Base-by-base conservation (phyloP, 1,140 invertebrate genomes). In the Drosophila mauritiana region DNA sequence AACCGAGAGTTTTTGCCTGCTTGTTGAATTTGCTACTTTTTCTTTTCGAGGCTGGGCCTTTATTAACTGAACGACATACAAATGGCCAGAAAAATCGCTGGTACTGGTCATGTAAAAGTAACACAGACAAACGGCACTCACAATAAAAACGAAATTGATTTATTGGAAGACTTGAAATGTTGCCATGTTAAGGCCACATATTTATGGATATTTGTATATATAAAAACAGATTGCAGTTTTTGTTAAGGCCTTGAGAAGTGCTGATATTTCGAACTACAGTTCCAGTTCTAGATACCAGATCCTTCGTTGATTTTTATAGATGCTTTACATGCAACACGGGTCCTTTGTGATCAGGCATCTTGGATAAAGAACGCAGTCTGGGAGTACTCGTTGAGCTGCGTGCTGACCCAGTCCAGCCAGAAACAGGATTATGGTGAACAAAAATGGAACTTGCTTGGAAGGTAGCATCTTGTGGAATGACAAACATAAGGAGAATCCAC, bases 141-240 rank as follows among this genome's bases (percentile, higher is more conserved):
- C 61, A 73, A 89, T 88, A 89, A 89, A 88, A 90, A 80, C 57
- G 67, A 77, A 70, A 78, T 80, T 88, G 84, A 88, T 88, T 88
- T 88, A 88, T 89, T 80, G 68, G 56, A 45, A 78, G 73, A 37
- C 74, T 56, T 57, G 69, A 48, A 80, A 73, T 56, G 63, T 53
- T 62, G 57, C 69, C 67, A 81, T 78, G 63, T 86, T 85, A 73
- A 78, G 63, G 59, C 73, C 59, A 48, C 52, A 40, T 39, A 64
- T 80, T 84, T 85, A 76, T 68, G 80, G 72, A 57, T 55, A n/a
- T 31, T 31, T 31, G 31, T 31, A 31, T 31, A 0, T 64, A 80
- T 82, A 57, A 75, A 79, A 77, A 69, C 39, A 58, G 67, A 57
- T 75, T 43, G 51, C 20, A 51, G 46, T 68, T 88, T 82, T 88